Conservation (phyloP, 2,797 vertebrate species). For the Lacerta bilineata region DNA sequence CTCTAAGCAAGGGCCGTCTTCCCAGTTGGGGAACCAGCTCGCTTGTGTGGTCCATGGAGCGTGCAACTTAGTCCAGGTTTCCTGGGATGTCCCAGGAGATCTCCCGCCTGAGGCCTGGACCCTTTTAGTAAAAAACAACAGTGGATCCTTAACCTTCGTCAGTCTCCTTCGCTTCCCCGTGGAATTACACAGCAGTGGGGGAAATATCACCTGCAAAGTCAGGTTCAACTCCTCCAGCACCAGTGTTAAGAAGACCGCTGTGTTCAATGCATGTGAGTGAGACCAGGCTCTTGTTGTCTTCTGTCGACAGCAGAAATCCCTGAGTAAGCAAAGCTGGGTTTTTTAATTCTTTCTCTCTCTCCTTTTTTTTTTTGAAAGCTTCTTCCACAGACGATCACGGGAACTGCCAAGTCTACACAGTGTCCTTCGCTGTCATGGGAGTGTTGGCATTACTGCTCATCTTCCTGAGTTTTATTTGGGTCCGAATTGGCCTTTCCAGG, state of each 20-base stretch:
- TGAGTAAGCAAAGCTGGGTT: too few species aligned
- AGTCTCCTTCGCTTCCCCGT: neutral
- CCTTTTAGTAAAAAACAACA: neutral
- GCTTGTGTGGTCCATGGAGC: constrained; percentile 25
- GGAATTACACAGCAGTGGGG: neutral
- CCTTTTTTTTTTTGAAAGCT: neutral
- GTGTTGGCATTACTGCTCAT: neutral
- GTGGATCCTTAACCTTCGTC: neutral
- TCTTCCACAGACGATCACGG: too few species aligned
- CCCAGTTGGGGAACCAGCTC: neutral
- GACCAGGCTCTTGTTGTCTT: too few species aligned
- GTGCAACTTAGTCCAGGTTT: constrained; percentile 10
- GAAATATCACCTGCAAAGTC: constrained; percentile 6
- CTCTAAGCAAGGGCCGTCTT: neutral
- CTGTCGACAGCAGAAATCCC: neutral
- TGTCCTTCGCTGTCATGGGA: neutral
- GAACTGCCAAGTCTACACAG: neutral
- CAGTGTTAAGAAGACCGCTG: neutral
- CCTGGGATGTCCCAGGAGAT: neutral
- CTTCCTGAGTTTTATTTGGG: neutral
- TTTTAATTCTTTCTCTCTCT: neutral
- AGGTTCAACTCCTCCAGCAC: constrained; percentile 25
- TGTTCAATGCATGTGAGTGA: neutral
- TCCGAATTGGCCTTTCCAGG: too few species aligned
- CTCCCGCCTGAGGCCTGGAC: neutral